These are phyloP conservation scores for Trachurus trachurus DNA, from an alignment of 2,797 vertebrate species.

Conservation along the genomic window DNA sequence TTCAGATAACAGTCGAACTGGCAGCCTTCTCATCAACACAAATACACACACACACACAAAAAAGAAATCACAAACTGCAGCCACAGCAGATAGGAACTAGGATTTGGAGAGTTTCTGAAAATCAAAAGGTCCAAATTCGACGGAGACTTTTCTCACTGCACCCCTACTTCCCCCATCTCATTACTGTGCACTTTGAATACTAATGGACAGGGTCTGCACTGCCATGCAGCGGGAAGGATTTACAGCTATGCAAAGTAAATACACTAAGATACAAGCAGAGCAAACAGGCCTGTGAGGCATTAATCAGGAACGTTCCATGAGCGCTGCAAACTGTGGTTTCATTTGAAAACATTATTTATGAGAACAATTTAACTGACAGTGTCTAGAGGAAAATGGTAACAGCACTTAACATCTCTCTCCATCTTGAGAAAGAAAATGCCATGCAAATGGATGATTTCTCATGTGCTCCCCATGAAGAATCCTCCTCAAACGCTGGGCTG, in stretches of 20 bases:
- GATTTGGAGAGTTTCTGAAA: conserved; percentile 51
- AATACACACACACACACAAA: conserved; percentile 13
- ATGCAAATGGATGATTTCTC: conserved; percentile 73
- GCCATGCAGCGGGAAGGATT: conserved; percentile 58
- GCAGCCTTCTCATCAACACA: conserved; percentile 54
- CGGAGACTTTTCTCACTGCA: conserved; percentile 42
- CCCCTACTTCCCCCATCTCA: conserved; percentile 45
- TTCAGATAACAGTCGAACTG: conserved; percentile 63
- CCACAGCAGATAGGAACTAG: conserved; percentile 37
- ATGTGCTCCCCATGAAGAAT: conserved; percentile 63
- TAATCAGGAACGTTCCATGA: conserved; percentile 38
- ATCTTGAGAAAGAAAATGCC: conserved; percentile 64
- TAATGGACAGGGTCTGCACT: conserved; percentile 53
- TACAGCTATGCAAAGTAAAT: conserved; percentile 63
- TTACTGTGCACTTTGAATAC: conserved; percentile 64
- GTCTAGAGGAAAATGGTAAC: conserved; percentile 51
- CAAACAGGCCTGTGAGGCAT: conserved; percentile 47
- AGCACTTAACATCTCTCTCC: conserved; percentile 60
- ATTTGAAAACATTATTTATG: conserved; percentile 66
- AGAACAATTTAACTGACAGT: conserved; percentile 60
- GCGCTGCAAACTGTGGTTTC: conserved; percentile 44
- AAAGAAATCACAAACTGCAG: conserved; percentile 52
- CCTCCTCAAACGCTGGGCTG: conserved; percentile 65
- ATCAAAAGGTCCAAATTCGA: conserved; percentile 56
- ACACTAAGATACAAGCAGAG: conserved; percentile 42